Evolutionary conservation across 2,888 invertebrate genomes (phyloP), one percentile per base, ranked within the genome.

Genomic region (Leptopterna dolabrata): DNA sequence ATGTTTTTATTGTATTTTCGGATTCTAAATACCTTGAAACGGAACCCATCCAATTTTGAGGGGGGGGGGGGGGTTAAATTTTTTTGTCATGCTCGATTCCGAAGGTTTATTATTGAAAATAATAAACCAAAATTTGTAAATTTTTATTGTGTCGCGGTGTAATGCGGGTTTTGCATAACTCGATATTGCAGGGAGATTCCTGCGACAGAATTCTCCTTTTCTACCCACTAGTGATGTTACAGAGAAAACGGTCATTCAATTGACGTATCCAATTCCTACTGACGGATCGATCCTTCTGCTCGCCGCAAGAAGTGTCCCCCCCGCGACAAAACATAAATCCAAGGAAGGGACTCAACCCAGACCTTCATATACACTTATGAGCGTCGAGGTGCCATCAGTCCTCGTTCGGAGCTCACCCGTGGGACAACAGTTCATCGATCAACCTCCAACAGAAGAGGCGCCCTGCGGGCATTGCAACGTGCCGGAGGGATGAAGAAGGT

Each of bases 401-500:
- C 43, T 43, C 76, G 76, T 76, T 76, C 36, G 16, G 76, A 9
- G 36, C 43, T 14, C 76, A 76, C 76, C 76, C 76, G 9, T 36
- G 76, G 43, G 76, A 76, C 36, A 19, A 6, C 13, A 76, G 76
- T 76, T 76, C 76, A 76, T 76, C 76, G 76, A 76, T 76, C 76
- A 76, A 76, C 76, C 43, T 24, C 51, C 0, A 55, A 2, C 7
- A 43, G 76, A 76, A 76, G 76, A 76, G 43, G 76, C 43, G 24
- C 24, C 63, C 63, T 27, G 19, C 11, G 63, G 63, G 63, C 24
- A 19, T 11, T 36, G 19, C 27, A 7, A 24, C 24, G 63, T 27
- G 24, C 63, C 63, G 24, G 63, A 63, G 63, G 63, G 27, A 63
- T 63, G 63, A 63, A 63, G 63, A 63, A 63, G 63, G 63, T 63